Base-by-base conservation (phyloP, 2,888 invertebrate genomes). In the Ditylenchus weischeri region DNA sequence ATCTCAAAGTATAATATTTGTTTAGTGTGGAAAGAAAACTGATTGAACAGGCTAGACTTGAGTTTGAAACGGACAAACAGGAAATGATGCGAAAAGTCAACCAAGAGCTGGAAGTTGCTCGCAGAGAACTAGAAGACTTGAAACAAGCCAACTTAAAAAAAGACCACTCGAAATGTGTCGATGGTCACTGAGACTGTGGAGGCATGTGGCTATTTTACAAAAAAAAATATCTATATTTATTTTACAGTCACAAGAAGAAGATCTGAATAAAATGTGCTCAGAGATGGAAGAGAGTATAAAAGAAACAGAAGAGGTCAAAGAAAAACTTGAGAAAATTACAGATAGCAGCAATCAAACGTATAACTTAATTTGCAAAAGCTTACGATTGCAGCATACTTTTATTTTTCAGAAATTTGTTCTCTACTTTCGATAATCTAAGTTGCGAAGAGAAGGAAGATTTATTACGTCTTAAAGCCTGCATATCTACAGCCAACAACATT, bases 121-220 rank as follows among this genome's bases (percentile, higher is more conserved):
- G 29, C 21, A 21, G n/a, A 54, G 54, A 54, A 29, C 29, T 54
- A 13, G 54, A 54, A 18, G 23, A 54, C 21, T 29, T 54, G 23
- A 54, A 54, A 15, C 54, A 54, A 10, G 54, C 54, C 21, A 21
- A 29, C 54, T n/a, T 54, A 54, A 54, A 54, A n/a, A 54, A 43
- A 43, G 43, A 43, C 13, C 43, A 43, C 43, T 13, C 43, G 43
- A 43, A 43, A 43, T 43, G 43, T 43, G 43, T 43, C 43, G 43
- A 43, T 43, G 43, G 43, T 43, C 43, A 43, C 43, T 15, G 43
- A 43, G 43, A 15, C 15, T 10, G 43, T 43, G 8, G 43, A 43
- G 43, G 43, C 8, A 43, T 43, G 11, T 43, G 1, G 8, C 15
- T 15, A 43, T 15, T 43, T 15, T 43, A 43, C 43, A 15, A 43